Base-by-base conservation (phyloP, 2,888 invertebrate species). In the Drosophila picticornis region DNA sequence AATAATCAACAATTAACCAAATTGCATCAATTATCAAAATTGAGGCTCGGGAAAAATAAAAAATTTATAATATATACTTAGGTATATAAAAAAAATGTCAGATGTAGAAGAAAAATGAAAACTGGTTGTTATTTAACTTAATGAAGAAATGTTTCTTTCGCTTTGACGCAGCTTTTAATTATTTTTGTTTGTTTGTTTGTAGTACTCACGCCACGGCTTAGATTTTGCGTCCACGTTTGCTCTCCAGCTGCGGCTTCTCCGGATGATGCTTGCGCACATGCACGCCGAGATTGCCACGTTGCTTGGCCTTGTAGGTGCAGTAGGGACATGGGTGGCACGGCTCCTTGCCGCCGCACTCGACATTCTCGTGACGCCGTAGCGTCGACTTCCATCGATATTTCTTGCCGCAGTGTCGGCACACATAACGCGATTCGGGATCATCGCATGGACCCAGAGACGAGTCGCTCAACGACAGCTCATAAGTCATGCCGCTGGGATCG, bases 301-400 rank as follows among this genome's bases (percentile, higher is more conserved):
- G 97, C 91, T 97, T 96, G 75, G 97, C 97, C 88, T 95, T 95
- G 94, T 96, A 96, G 29, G 95, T 94, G 93, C 97, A 97, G 92
- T 96, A 95, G 16, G 96, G 96, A 90, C 97, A 97, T 77, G 96
- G 96, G 93, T 97, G 97, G 75, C 96, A 95, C 0, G 97, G 97
- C 77, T 96, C 96, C 92, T 97, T 97, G 77, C 96, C 97, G 52
- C 97, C 96, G 93, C 97, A 97, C 93, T 97, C 97, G 75, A 97
- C 96, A 94, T 95, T 96, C 93, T 96, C 97, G 94, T 97, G 97
- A 6, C 96, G 95, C 16, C 96, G 94, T 94, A 97, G 94, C 71
- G 97, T 97, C 58, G 97, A 97, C 94, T 96, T 97, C 97, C 97
- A 97, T 88, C 97, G 95, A 93, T 97, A 97, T 80, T 96, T 95